Evolutionary conservation across 2,113 vertebrate species (phyloP).

Genomic region (Azemiops feae): DNA sequence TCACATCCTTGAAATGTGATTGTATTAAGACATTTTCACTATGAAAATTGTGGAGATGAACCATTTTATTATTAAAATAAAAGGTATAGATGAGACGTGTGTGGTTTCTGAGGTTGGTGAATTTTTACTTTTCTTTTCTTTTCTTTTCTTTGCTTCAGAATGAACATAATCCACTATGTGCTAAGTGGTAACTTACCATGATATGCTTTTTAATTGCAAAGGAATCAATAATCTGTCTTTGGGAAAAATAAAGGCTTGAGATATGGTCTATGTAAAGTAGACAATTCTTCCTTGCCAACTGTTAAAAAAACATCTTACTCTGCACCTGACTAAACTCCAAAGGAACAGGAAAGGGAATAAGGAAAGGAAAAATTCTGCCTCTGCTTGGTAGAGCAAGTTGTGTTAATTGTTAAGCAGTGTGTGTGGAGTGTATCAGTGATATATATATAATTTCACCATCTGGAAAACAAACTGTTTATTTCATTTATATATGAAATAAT

Average conservation of each 20-base stretch:
- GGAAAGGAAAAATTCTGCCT: not conserved
- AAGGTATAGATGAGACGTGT: not conserved
- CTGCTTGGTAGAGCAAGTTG: not conserved
- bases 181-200: not conserved
- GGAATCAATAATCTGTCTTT: not conserved
- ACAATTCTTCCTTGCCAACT: not conserved
- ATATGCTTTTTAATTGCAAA: not conserved
- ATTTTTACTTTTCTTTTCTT: not conserved
- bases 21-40: not conserved
- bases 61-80: not conserved
- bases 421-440: not conserved
- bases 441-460: not conserved
- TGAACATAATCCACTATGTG: not conserved
- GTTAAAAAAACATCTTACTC: not conserved
- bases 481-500: not conserved
- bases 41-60: not conserved
- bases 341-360: not conserved
- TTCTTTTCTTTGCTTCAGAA: not conserved
- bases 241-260: not conserved
- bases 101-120: not conserved
- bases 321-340: not conserved
- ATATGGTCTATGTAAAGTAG: not conserved
- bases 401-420: not conserved
- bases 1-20: not conserved
- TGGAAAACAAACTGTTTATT: not conserved